Evolutionary conservation across 1,140 invertebrate species (phyloP), one percentile per base, ranked within the genome.

Genomic region (Panagrolaimus sp.): DNA sequence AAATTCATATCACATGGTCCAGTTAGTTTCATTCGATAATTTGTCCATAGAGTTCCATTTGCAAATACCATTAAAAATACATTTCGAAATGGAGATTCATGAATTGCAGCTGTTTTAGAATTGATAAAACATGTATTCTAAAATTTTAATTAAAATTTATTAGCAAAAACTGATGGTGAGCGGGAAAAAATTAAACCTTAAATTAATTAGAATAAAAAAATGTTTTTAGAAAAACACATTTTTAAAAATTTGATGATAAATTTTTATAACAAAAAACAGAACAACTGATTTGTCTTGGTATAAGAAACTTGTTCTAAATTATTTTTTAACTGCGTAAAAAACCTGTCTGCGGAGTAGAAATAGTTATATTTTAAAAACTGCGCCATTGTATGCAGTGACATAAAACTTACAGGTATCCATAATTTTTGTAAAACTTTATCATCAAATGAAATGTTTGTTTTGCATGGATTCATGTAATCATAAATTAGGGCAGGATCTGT

Each of bases 61-160:
- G 81, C 72, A 62, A 83, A 80, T 9, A 82, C 76, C 80, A 82
- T 82, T 25, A 82, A 61, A 63, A 82, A 82, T 44, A 82, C 78
- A 65, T 82, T 82, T 65, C 79, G 81, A 68, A 74, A 80, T 9
- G 79, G 79, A 11, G 77, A 80, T 67, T 81, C 78, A 45, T 81
- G 79, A 63, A 81, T 81, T 7, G 63, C 65, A 38, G 79, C 79
- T 63, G 57, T 78, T 71, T 81, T 81, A 11, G 80, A 82, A 64
- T 81, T 78, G 61, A 78, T 78, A 63, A 64, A 73, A 73, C 74
- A 79, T 25, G 73, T 79, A 38, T 76, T 76, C 13, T 64, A 42
- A 64, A 43, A 23, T n/a, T n/a, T n/a, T n/a, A n/a, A n/a, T n/a
- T n/a, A n/a, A n/a, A n/a, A n/a, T n/a, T n/a, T n/a, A n/a, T n/a